These are phyloP conservation scores for Scaptomyza pallida DNA, from an alignment of 1,140 invertebrate genomes.

Conservation along the genomic window DNA sequence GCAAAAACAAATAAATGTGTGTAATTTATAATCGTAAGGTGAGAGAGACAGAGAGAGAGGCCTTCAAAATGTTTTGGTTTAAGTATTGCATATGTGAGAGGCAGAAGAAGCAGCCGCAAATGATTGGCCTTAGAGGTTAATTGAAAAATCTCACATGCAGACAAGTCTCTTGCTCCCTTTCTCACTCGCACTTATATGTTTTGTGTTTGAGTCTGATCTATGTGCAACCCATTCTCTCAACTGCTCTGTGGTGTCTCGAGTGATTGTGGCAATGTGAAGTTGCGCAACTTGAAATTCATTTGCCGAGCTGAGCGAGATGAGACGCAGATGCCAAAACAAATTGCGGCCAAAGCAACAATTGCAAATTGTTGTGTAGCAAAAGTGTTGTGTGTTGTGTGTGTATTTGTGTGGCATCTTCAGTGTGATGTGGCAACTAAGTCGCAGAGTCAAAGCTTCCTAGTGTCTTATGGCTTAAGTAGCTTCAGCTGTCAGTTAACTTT, in stretches of 20 bases:
- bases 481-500: constrained; percentile 10
- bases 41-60: constrained; percentile 39
- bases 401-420: constrained; percentile 22
- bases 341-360: constrained; percentile 73
- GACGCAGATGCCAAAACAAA: constrained; percentile 66
- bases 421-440: constrained; percentile 38
- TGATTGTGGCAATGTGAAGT: constrained; percentile 38
- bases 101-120: constrained; percentile 10
- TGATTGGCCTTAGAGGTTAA: constrained; percentile 40
- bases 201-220: background rate
- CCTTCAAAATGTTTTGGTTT: background rate
- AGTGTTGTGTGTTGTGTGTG: constrained; percentile 46
- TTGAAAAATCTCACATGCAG: constrained; percentile 42
- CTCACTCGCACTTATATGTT: background rate
- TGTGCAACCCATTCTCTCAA: background rate
- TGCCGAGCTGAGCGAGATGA: constrained; percentile 38
- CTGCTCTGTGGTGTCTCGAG: background rate
- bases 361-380: constrained; percentile 75
- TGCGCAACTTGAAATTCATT: constrained; percentile 57
- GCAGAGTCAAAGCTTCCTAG: constrained; percentile 29
- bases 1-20: constrained; percentile 15
- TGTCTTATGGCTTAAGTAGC: constrained; percentile 27
- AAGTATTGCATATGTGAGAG: background rate
- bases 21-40: constrained; percentile 31
- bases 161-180: constrained; percentile 8